Evolutionary conservation across 2,888 invertebrate genomes (phyloP).

Genomic region (Liopterus haemorrhoidalis): DNA sequence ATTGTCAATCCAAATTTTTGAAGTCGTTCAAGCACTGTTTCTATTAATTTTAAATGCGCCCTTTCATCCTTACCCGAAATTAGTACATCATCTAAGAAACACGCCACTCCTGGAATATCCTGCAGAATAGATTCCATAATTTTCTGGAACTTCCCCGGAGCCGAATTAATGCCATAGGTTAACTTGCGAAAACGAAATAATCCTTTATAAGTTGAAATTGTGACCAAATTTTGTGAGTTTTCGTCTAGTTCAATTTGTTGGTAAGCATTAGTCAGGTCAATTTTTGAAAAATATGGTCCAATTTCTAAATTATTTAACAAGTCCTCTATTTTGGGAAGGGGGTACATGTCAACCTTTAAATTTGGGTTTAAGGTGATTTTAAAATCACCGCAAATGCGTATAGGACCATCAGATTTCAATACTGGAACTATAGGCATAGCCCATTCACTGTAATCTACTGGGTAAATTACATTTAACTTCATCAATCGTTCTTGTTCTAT

Average conservation of each 20-base stretch:
- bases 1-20: constrained; percentile 16
- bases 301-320: constrained; percentile 28
- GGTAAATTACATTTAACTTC: constrained; percentile 26
- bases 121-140: constrained; percentile 30
- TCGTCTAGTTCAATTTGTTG: constrained; percentile 33
- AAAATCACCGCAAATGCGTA: constrained; percentile 39
- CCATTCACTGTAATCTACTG: constrained; percentile 31
- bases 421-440: constrained; percentile 38
- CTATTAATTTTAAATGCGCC: constrained; percentile 2
- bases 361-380: constrained; percentile 35
- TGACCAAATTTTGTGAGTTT: constrained; percentile 30
- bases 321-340: constrained; percentile 31
- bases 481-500: constrained; percentile 30
- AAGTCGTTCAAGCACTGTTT: constrained; percentile 18
- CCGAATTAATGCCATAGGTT: background rate
- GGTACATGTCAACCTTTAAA: constrained; percentile 28
- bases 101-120: constrained; percentile 19
- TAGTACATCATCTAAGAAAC: constrained; percentile 21
- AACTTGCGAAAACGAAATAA: too few species aligned
- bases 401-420: constrained; percentile 34
- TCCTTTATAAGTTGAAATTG: constrained; percentile 35
- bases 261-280: constrained; percentile 37
- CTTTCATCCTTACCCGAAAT: too few species aligned
- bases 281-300: constrained; percentile 34
- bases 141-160: constrained; percentile 34